Percentiles rank a stretch among this genome's conserved stretches.
Evolutionary conservation across 2,888 invertebrate species (phyloP).

Genomic region (Cylloceria caligata): DNA sequence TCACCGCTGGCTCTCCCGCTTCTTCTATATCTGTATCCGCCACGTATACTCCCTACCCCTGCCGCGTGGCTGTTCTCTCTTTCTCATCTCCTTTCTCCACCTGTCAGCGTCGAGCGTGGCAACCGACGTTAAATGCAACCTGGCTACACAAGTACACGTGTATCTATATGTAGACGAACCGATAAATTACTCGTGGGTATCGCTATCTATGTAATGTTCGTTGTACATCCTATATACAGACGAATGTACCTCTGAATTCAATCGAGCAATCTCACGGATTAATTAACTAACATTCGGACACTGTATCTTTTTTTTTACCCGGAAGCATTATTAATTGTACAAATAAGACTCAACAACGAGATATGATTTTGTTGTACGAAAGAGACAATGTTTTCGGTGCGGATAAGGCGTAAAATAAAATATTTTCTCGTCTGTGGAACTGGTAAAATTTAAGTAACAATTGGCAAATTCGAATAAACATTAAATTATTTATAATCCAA

Average conservation of each 20-base stretch:
- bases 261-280: constrained; percentile 21
- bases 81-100: constrained; percentile 68
- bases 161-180: constrained; percentile 1
- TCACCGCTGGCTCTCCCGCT: constrained; percentile 9
- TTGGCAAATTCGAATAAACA: not conserved
- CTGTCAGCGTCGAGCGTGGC: constrained; percentile 58
- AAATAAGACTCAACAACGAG: constrained; percentile 4
- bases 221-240: not conserved
- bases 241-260: constrained; percentile 1
- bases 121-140: constrained; percentile 44
- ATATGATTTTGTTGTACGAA: not conserved
- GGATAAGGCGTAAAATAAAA: not conserved
- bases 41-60: not conserved
- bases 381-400: not conserved
- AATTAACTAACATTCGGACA: constrained; percentile 23
- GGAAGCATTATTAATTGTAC: constrained; percentile 12
- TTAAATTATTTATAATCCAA: not conserved
- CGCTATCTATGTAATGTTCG: constrained; percentile 17
- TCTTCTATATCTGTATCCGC: constrained; percentile 19
- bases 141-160: constrained; percentile 18
- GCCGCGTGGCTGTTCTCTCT: constrained; percentile 43
- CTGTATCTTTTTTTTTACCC: not conserved
- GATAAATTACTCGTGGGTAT: constrained; percentile 24
- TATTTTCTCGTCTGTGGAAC: not conserved
- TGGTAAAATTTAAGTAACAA: not conserved